Evolutionary conservation across 1,140 invertebrate genomes (phyloP).

Genomic region (Aphis craccivora): DNA sequence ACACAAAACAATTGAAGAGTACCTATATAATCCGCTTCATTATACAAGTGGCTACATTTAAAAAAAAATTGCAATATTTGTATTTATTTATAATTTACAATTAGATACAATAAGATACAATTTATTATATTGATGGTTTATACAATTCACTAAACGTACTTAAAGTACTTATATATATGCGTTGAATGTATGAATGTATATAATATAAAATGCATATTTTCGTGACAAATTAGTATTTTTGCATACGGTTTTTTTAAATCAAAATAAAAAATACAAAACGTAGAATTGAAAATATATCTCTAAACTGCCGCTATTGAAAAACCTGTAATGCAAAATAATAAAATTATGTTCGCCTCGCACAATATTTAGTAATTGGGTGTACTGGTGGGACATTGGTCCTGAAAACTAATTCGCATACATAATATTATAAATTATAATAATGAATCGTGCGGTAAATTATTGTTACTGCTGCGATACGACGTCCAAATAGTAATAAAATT

Average conservation of each 20-base stretch:
- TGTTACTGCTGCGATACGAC: not conserved
- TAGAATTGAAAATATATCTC: not conserved
- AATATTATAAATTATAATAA: conserved; percentile 1
- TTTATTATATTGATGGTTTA: not conserved
- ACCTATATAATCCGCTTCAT: not conserved
- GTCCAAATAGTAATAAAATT: not conserved
- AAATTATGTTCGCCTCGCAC: not conserved
- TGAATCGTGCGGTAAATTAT: not conserved
- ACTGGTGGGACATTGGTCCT: not conserved
- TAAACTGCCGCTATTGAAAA: not conserved
- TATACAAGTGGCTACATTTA: not conserved
- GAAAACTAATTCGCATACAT: not conserved
- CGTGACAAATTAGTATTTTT: conserved; percentile 11
- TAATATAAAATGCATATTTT: not conserved
- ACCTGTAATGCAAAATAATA: not conserved
- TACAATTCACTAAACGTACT: not conserved
- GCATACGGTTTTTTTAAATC: not conserved
- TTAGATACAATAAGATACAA: no score
- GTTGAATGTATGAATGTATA: not conserved
- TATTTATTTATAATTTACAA: not conserved
- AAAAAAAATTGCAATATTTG: not conserved
- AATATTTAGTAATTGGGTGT: not conserved
- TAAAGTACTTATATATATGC: not conserved
- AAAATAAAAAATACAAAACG: not conserved
- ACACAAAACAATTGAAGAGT: not conserved